Conservation (phyloP, 2,888 invertebrate genomes). For the Micoletzkya japonica region DNA sequence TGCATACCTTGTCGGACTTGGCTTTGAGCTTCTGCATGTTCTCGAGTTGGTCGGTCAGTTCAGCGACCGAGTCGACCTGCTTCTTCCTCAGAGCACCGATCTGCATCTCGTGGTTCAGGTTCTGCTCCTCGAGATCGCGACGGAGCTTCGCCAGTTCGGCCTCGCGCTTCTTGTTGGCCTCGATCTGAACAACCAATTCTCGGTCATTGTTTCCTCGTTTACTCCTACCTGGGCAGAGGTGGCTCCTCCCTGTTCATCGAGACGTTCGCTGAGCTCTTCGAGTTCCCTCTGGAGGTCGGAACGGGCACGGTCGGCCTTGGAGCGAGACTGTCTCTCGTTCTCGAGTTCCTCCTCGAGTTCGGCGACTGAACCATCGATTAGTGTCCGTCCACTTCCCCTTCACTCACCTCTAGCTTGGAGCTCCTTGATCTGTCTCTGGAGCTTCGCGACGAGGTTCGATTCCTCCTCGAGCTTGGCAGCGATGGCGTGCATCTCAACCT, state of each 20-base stretch:
- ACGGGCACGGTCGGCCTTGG: conserved; percentile 86
- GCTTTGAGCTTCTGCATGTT: conserved; percentile 99
- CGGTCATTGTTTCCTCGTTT: not conserved
- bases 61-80: conserved; percentile 91
- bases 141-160: conserved; percentile 94
- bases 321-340: conserved; percentile 73
- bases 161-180: conserved; percentile 99
- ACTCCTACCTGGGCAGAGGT: conserved; percentile 81
- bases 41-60: conserved; percentile 99
- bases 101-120: conserved; percentile 96
- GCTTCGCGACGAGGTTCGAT: conserved; percentile 85
- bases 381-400: conserved; percentile 93
- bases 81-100: conserved; percentile 97
- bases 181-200: conserved; percentile 45
- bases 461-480: conserved; percentile 97
- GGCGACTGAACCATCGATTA: conserved; percentile 71
- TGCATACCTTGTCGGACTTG: conserved; percentile 86
- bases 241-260: conserved; percentile 98
- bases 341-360: conserved; percentile 99
- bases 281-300: conserved; percentile 87
- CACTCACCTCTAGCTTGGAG: conserved; percentile 78
- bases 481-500: conserved; percentile 94
- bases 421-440: conserved; percentile 63
- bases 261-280: conserved; percentile 81
- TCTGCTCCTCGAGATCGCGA: conserved; percentile 91